Conservation (phyloP, 2,113 vertebrate genomes). For the Podarcis raffonei region DNA sequence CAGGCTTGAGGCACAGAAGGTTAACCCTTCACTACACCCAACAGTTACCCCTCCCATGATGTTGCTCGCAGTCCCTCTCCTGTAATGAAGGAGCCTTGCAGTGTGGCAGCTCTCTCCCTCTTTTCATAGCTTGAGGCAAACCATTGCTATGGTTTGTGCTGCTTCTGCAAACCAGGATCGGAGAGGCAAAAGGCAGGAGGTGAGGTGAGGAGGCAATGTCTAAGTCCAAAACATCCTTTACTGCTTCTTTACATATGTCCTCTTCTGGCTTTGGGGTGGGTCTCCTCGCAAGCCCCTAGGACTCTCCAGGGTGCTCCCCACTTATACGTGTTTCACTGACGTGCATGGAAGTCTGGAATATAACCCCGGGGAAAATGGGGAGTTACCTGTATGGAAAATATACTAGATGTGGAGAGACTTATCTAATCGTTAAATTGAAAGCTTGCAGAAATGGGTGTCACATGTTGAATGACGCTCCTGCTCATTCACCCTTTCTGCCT, state of each 20-base stretch:
- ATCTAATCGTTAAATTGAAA: background rate
- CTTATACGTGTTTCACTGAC: too few species aligned
- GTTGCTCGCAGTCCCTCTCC: too few species aligned
- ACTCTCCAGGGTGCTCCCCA: too few species aligned
- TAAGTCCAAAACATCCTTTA: background rate
- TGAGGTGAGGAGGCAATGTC: background rate
- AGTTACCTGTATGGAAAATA: background rate
- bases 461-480: background rate
- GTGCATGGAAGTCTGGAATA: too few species aligned
- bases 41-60: too few species aligned
- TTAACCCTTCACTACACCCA: too few species aligned
- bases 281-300: too few species aligned
- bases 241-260: background rate
- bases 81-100: slow-evolving; percentile 12
- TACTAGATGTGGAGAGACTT: background rate
- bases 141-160: background rate
- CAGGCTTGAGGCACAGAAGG: too few species aligned
- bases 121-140: background rate
- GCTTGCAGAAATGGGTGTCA: background rate
- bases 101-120: background rate
- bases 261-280: too few species aligned
- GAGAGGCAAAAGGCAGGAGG: background rate
- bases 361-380: too few species aligned
- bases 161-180: background rate
- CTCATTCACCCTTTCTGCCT: background rate